A percentile compares a stretch with the other conserved stretches of the same genome.
Conservation (phyloP, 2,113 vertebrate species). For the Grammomys dolichurus region DNA sequence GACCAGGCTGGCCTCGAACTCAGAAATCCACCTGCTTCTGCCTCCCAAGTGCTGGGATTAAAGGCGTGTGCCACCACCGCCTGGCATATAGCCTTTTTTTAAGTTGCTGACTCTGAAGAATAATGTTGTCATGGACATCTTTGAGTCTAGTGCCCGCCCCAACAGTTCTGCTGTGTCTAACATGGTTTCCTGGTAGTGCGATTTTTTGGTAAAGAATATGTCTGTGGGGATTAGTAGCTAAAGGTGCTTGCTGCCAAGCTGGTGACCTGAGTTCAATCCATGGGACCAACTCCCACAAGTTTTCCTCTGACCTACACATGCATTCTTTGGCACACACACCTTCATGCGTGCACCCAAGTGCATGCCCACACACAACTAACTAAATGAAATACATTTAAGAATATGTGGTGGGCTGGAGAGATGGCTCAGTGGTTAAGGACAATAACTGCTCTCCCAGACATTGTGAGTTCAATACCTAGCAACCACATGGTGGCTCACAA, state of each 20-base stretch:
- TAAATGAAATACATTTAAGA: not conserved
- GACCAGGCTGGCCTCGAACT: no score
- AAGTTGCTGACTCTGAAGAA: not conserved
- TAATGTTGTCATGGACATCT: not conserved
- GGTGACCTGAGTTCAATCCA: not conserved
- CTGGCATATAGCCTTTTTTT: not conserved
- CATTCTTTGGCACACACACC: not conserved
- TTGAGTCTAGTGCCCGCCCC: not conserved
- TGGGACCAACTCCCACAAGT: not conserved
- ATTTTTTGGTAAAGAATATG: not conserved
- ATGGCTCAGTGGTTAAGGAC: no score
- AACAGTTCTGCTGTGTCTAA: not conserved
- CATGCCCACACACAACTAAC: not conserved
- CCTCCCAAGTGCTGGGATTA: no score
- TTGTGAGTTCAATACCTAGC: no score
- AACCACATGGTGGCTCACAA: no score
- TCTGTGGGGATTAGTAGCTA: no score
- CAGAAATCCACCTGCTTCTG: no score
- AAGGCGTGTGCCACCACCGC: no score
- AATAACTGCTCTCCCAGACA: no score
- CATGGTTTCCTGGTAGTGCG: not conserved
- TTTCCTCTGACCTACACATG: not conserved
- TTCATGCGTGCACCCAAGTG: not conserved
- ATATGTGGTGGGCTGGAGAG: no score
- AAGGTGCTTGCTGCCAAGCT: not conserved